Base-by-base conservation (phyloP, 30 jellyfish, hydroid and myxozoan genomes). In the Morbakka virulenta region DNA sequence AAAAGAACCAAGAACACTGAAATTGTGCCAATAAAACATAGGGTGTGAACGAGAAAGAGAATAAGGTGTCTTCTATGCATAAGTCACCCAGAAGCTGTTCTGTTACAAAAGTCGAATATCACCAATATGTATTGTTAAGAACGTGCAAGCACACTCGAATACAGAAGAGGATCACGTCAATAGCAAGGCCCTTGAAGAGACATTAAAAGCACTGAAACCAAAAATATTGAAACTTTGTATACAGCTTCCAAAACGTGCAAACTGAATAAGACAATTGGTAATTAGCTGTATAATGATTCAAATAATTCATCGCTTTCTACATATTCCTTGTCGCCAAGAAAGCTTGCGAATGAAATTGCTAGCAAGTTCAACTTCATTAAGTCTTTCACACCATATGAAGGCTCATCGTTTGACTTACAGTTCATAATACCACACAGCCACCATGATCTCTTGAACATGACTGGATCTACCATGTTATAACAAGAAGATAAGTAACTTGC, bases 61-160 rank as follows among this genome's bases (percentile, higher is more conserved):
- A 25, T 65, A 25, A 1, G 77, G 61, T 65, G 77, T 28, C 52
- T 4, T 22, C 28, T 61, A 9, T 31, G 57, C 61, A 65, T 25
- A 32, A 65, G n/a, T 31, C 77, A 65, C 77, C 77, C 77, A 65
- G 77, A 29, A 1, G 69, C 33, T 65, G 77, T 65, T 65, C 77
- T 65, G 77, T 22, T 24, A 65, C 77, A 65, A 65, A 28, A 61
- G 61, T 65, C 1, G 77, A 65, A 65, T 65, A 65, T 61, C 77
- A 65, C 63, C 77, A 65, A 2, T 65, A 65, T 65, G 77, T 57
- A 57, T 31, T 21, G n/a, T 64, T 3, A 64, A 17, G 64, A 53
- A 53, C 76, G 31, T 53, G 31, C 61, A 64, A 26, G 64, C 65
- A 21, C 76, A 53, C 64, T 28, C 76, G 64, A 26, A 26, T 2